Evolutionary conservation across 2,113 vertebrate species (phyloP), one percentile per base, ranked within the genome.

Genomic region (Leucopternis melanops): DNA sequence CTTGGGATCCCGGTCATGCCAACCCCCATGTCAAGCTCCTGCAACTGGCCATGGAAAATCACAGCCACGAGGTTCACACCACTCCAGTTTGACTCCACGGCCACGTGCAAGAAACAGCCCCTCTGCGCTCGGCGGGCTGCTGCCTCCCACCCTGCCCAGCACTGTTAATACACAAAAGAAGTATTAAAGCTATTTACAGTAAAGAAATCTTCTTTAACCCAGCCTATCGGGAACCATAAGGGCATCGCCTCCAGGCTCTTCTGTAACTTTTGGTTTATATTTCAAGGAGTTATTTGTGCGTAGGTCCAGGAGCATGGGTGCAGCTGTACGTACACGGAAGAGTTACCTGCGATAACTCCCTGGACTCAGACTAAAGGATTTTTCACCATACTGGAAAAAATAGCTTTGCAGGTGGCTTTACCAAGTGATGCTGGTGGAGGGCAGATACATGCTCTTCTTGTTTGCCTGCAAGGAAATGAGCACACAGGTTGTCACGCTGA

Each of bases 401-500:
- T 0, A 65, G 38, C 36, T 91, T 59, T 63, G 29, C 44, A 31
- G 50, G 25, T 62, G 38, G 58, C 9, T 3, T 45, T 70, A 52
- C 59, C 69, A 69, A 84, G 61, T 4, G 80, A 54, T 84, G 77
- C 62, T 44, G 61, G n/a, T 14, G 26, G 91, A 91, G 45, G 34
- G 77, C 55, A 88, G 42, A 59, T 22, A 31, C 0, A 0, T n/a
- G 80, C 42, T 78, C 45, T 59, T 73, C 63, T 72, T 8, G 5
- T 57, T 40, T 86, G 73, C 85, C 52, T 75, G 50, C 40, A 67
- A 52, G 36, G 52, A 77, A 69, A 36, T 1, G 29, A 92, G 38
- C 73, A 50, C 0, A 0, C 54, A 65, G 54, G 40, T 15, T 11
- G 8, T 67, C 34, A 34, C 1, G 5, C 45, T 0, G 1, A 63